A percentile compares a stretch with the other conserved stretches of the same genome.
These are phyloP conservation scores for Xanthorhoe spadicearia DNA, from an alignment of 2,888 invertebrate genomes.

Conservation along the genomic window DNA sequence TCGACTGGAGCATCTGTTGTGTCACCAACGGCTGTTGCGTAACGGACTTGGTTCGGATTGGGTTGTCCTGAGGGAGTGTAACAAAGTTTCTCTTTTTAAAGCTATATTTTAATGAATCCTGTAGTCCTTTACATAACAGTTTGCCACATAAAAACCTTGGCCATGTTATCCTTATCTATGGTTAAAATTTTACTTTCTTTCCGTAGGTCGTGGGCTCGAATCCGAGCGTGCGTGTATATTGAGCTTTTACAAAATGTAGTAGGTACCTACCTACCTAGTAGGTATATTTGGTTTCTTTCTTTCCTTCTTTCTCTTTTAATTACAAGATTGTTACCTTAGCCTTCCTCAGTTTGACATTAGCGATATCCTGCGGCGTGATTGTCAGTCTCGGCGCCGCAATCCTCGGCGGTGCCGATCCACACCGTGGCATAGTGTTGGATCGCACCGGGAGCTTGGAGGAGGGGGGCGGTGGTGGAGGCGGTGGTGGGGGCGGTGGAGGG, in stretches of 20 bases:
- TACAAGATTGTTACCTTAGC: slow-evolving; percentile 59
- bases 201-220: too few species aligned
- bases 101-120: too few species aligned
- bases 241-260: too few species aligned
- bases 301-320: too few species aligned
- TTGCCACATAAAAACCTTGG: too few species aligned
- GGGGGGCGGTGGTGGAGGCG: slow-evolving; percentile 55
- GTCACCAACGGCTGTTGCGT: slow-evolving; percentile 69
- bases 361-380: slow-evolving; percentile 79
- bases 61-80: slow-evolving; percentile 68
- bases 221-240: too few species aligned
- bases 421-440: slow-evolving; percentile 70
- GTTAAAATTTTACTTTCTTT: too few species aligned
- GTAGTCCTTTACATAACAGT: too few species aligned
- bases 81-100: not conserved
- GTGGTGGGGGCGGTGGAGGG: slow-evolving; percentile 67
- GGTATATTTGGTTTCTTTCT: too few species aligned
- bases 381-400: slow-evolving; percentile 67
- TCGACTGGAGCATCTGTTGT: slow-evolving; percentile 70
- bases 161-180: too few species aligned
- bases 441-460: slow-evolving; percentile 55
- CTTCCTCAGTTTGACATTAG: slow-evolving; percentile 77
- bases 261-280: too few species aligned
- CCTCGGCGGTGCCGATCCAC: slow-evolving; percentile 74
- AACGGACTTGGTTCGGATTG: slow-evolving; percentile 61